Percentiles rank a stretch among this genome's conserved stretches.
phyloP scores from a whole-genome alignment of 2,797 vertebrate genomes.

The Allochrocebus solatus region DNA sequence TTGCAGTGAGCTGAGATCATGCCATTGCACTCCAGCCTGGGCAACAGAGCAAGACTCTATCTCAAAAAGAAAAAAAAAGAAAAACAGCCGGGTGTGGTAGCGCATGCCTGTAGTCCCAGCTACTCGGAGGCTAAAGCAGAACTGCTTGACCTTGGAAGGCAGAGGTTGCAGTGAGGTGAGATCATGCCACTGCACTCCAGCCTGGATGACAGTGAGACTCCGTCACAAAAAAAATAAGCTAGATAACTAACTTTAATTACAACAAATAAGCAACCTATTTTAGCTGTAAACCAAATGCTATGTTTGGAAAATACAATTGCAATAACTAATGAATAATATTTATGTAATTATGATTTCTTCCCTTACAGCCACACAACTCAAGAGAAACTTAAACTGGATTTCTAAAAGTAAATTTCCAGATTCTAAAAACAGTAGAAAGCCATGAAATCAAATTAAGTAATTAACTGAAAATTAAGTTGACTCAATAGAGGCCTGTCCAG shows the following conservation, averaged over 20 bases:
- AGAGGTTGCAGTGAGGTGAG: too few relatives aligned
- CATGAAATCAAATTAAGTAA: neutral
- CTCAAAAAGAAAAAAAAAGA: too few relatives aligned
- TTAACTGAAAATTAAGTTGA: neutral
- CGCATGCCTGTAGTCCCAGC: too few relatives aligned
- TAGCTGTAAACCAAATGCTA: neutral
- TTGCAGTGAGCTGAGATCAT: too few relatives aligned
- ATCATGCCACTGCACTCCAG: too few relatives aligned
- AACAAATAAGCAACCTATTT: neutral
- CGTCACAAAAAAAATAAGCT: neutral
- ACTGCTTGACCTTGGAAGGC: too few relatives aligned
- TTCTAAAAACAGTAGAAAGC: neutral
- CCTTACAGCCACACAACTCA: neutral
- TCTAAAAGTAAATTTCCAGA: neutral
- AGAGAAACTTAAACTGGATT: neutral
- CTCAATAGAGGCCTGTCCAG: neutral
- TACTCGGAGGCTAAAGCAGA: too few relatives aligned
- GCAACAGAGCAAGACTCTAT: too few relatives aligned
- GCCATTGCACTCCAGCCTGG: too few relatives aligned
- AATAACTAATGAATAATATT: neutral
- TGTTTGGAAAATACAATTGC: neutral
- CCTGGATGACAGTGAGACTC: too few relatives aligned
- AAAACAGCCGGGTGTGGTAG: too few relatives aligned
- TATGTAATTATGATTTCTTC: fast-evolving
- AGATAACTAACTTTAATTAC: neutral